These are phyloP conservation scores for Corynorhinus townsendii DNA, from an alignment of 2,113 vertebrate genomes.

Conservation along the genomic window DNA sequence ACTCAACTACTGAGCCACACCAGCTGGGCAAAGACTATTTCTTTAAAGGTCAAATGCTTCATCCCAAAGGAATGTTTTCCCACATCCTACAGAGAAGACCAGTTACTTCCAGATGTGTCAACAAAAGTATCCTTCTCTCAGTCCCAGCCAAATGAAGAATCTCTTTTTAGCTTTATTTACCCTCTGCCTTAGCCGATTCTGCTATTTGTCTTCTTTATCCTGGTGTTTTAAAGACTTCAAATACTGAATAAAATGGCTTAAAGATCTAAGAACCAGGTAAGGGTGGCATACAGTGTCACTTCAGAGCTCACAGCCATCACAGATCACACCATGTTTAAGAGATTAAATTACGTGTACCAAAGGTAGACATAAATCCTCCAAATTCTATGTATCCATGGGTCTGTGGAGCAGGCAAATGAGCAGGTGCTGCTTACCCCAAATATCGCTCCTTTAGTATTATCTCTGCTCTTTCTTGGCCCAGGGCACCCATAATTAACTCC, in stretches of 20 bases:
- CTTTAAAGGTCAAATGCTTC: neutral
- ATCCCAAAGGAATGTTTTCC: neutral
- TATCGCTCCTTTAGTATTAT: neutral
- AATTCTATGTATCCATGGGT: neutral
- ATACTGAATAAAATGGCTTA: neutral
- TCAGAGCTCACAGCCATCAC: neutral
- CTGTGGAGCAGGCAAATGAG: neutral
- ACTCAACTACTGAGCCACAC: too few relatives aligned
- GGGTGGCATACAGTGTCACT: neutral
- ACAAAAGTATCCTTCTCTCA: neutral
- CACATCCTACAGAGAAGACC: neutral
- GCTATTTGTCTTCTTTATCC: neutral
- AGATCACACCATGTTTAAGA: neutral
- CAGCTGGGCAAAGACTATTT: neutral
- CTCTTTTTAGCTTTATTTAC: neutral
- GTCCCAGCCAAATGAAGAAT: neutral
- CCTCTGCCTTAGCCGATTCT: neutral
- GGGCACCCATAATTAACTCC: conserved; percentile 59
- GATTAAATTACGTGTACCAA: neutral
- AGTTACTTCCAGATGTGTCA: neutral
- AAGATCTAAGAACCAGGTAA: neutral
- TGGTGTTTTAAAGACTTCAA: neutral
- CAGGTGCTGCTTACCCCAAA: conserved; percentile 45
- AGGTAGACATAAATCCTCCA: neutral
- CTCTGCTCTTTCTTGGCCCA: conserved; percentile 38